Evolutionary conservation across 1,140 invertebrate genomes (phyloP).

Genomic region (Caenorhabditis remanei): DNA sequence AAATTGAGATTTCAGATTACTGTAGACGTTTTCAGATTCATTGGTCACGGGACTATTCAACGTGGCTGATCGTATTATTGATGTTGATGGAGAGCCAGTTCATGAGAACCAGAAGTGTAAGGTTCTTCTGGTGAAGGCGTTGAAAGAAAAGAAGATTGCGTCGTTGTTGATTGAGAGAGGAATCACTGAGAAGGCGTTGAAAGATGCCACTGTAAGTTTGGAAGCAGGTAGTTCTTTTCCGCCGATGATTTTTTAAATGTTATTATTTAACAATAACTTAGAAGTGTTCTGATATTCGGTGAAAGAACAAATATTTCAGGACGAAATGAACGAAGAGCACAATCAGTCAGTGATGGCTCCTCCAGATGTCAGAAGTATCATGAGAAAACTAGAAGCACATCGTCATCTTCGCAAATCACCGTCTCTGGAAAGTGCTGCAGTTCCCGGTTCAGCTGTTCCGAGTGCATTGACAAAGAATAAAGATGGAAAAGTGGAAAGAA

Average conservation of each 20-base stretch:
- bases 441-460: neutral
- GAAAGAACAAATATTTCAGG: neutral
- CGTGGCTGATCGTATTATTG: conserved; percentile 46
- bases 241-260: too few species aligned
- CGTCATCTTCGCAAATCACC: neutral
- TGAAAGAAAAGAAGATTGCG: conserved; percentile 19
- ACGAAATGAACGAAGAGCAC: conserved; percentile 40
- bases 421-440: neutral
- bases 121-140: conserved; percentile 26
- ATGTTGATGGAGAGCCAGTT: conserved; percentile 17
- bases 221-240: neutral
- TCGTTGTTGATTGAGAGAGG: conserved; percentile 42
- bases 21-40: neutral
- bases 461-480: conserved; percentile 31
- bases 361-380: conserved; percentile 39
- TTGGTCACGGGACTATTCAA: conserved; percentile 7
- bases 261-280: too few species aligned
- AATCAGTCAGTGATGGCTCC: conserved; percentile 6
- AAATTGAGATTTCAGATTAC: too few species aligned
- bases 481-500: conserved; percentile 1
- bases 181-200: conserved; percentile 22
- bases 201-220: conserved; percentile 13
- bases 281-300: too few species aligned
- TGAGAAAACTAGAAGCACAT: conserved; percentile 38
- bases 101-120: conserved; percentile 25